These are phyloP conservation scores for Himalopsyche japonica DNA, from an alignment of 2,888 invertebrate genomes.

Conservation along the genomic window DNA sequence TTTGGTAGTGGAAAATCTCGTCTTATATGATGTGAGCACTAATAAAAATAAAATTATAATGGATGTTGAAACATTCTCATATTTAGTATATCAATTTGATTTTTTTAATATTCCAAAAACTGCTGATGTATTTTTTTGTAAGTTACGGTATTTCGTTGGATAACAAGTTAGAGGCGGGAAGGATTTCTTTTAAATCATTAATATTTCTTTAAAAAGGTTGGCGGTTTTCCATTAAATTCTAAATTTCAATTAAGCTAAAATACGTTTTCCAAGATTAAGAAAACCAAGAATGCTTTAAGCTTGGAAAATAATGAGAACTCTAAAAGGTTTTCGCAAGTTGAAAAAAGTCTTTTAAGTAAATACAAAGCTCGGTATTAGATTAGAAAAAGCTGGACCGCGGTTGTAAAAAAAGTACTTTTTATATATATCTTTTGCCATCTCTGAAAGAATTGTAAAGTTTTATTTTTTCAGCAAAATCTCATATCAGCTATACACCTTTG, in stretches of 20 bases:
- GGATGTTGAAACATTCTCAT: too few species aligned
- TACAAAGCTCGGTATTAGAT: conserved; percentile 18
- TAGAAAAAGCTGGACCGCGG: conserved; percentile 11
- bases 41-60: too few species aligned
- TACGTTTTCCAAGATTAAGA: conserved; percentile 6
- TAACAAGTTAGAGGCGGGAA: background rate
- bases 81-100: too few species aligned
- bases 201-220: background rate
- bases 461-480: background rate
- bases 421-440: conserved; percentile 12
- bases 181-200: background rate
- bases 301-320: conserved; percentile 16
- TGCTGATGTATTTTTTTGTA: too few species aligned
- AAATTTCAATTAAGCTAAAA: conserved; percentile 19
- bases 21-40: too few species aligned
- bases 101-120: too few species aligned
- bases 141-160: background rate
- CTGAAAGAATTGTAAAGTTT: background rate
- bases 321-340: conserved; percentile 12
- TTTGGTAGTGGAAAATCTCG: too few species aligned
- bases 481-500: background rate
- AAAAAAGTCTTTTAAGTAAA: conserved; percentile 9
- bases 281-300: conserved; percentile 3
- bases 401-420: background rate
- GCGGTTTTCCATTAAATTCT: background rate